These are phyloP conservation scores for Acrobeloides nanus DNA, from an alignment of 2,888 invertebrate genomes.

Conservation along the genomic window DNA sequence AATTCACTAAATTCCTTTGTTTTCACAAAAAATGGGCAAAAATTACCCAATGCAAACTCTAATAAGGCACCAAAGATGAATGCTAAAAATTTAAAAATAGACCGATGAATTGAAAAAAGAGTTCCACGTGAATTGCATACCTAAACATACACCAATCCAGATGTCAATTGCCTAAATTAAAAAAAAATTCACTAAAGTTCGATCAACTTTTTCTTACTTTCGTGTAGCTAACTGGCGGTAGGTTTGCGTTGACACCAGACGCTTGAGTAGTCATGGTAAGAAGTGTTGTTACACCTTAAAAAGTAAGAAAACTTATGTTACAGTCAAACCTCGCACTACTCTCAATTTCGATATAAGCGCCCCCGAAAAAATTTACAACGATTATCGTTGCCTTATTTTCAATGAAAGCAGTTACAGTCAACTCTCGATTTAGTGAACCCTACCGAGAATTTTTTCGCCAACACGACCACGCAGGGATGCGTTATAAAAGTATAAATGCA, in stretches of 20 bases:
- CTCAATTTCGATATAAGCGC: too few relatives aligned
- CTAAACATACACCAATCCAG: conserved; percentile 49
- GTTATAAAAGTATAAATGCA: too few relatives aligned
- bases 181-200: conserved; percentile 6
- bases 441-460: too few relatives aligned
- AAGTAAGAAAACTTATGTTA: too few relatives aligned
- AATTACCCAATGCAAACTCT: conserved; percentile 23
- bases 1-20: conserved; percentile 36
- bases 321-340: too few relatives aligned
- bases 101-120: conserved; percentile 5
- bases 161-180: conserved; percentile 46
- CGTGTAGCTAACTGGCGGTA: conserved; percentile 49
- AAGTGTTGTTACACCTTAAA: conserved; percentile 56
- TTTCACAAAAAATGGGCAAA: neutral
- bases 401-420: too few relatives aligned
- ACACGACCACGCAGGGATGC: too few relatives aligned
- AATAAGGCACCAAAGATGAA: conserved; percentile 48
- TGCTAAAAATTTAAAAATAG: conserved; percentile 18
- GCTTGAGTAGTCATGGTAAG: conserved; percentile 76
- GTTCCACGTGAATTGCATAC: too few relatives aligned
- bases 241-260: conserved; percentile 52
- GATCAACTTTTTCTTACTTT: conserved; percentile 21
- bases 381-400: too few relatives aligned
- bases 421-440: too few relatives aligned
- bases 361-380: too few relatives aligned